Base-by-base conservation (phyloP, 2,888 invertebrate species). In the Drosophila paramelanica region DNA sequence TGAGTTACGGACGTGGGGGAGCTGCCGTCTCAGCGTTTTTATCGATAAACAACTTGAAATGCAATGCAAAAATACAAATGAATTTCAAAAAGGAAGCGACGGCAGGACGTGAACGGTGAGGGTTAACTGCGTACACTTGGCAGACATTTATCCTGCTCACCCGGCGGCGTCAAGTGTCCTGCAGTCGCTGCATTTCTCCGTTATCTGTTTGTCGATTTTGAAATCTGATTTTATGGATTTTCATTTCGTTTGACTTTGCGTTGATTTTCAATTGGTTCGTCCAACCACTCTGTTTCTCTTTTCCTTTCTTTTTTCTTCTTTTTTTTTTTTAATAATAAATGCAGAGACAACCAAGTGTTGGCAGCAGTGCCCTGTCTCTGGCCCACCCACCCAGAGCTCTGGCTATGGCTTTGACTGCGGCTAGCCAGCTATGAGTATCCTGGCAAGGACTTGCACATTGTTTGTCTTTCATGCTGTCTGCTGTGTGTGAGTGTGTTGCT, bases 191-290 rank as follows among this genome's bases (percentile, higher is more conserved):
- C 73, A 71, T 46, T 62, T 49, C 66, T 53, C 43, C 58, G 73
- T 68, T 79, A 72, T 88, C 88, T 77, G 77, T 82, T 88, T 79
- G 79, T 77, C 77, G 81, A 79, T 87, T 89, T 84, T 87, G 89
- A 89, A 89, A 84, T 89, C 85, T 77, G 88, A 89, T 85, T 85
- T 85, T 87, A 87, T 85, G 81, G 86, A 79, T 89, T 89, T 81
- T 89, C 79, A 84, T 89, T 87, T 74, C 84, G 79, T 77, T 89
- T 81, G 85, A 81, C 84, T 86, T 83, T 76, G 74, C 87, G 71
- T 62, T 88, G 87, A 80, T 86, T 86, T 79, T 83, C 84, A 88
- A 84, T 83, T 73, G 79, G 57, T 71, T 51, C 45, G 70, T 31
- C 43, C 47, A 52, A 39, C 52, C 51, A 39, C 49, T 52, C 25